Base-by-base conservation (phyloP, 2,888 invertebrate species). In the Nomada ruficornis region DNA sequence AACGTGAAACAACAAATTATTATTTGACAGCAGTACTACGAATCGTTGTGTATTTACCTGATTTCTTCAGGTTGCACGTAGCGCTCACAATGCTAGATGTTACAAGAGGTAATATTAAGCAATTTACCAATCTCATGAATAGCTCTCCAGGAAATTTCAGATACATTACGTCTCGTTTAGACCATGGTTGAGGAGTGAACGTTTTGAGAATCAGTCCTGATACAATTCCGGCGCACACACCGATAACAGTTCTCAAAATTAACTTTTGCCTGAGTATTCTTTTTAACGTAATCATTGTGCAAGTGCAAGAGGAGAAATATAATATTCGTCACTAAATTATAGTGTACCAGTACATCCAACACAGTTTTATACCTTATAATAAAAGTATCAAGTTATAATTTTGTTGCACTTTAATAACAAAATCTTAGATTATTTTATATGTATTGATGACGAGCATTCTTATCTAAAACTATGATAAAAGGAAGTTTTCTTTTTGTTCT, bases 121-220 rank as follows among this genome's bases (percentile, higher is more conserved):
- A 97, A 94, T 99, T 99, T 65, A 99, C 95, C 97, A 98, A 98
- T 94, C 98, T 96, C 90, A 99, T 96, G 94, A 99, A 98, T 87
- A 99, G 95, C 92, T 99, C 98, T 54, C 99, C 99, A 3, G 98
- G 97, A 94, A 98, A 98, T 92, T 97, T 97, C 90, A 99, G 96
- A 95, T 99, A 99, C 97, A 98, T 98, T 88, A 98, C 96, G 85
- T 98, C 97, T 77, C 99, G 95, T 82, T 96, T 94, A 15, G 96
- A 95, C 98, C 97, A 98, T 90, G 95, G 94, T 88, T 95, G 90
- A 18, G 59, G 55, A 15, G 90, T 91, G 23, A 63, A 90, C 73
- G 86, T 81, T 80, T 91, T 92, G 20, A 94, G 81, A 47, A 84
- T 54, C 13, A 90, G 59, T 47, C 93, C 93, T 36, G 89, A 70